Conservation (phyloP, 2,888 invertebrate species). For the Cheilosia pagana region DNA sequence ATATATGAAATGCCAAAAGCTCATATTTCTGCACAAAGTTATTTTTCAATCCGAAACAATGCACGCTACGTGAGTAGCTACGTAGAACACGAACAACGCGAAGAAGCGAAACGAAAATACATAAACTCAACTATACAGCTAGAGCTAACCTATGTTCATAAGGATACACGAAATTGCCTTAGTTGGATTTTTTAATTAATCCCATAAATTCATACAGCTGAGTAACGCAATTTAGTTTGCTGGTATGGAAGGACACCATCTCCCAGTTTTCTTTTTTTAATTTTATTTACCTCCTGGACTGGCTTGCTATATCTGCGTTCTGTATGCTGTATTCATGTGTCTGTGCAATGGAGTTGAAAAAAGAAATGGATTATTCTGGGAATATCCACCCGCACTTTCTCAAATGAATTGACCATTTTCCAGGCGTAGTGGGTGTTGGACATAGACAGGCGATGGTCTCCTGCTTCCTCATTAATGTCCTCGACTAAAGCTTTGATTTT, state of each 20-base stretch:
- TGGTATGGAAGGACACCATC: slow-evolving; percentile 11
- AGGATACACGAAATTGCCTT: slow-evolving; percentile 62
- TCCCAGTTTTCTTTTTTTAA: not conserved
- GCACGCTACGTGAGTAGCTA: not conserved
- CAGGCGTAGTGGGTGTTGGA: not conserved
- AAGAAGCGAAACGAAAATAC: not conserved
- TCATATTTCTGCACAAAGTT: slow-evolving; percentile 51
- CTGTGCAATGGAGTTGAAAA: slow-evolving; percentile 25
- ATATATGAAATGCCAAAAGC: slow-evolving; percentile 28
- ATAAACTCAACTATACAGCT: not conserved
- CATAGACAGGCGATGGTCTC: slow-evolving; percentile 27
- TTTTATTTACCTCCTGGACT: slow-evolving; percentile 20
- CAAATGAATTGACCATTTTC: slow-evolving; percentile 47
- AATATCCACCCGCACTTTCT: slow-evolving; percentile 48
- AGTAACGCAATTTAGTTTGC: slow-evolving; percentile 73
- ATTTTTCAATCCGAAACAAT: slow-evolving; percentile 49
- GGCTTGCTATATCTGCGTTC: not conserved
- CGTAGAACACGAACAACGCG: not conserved
- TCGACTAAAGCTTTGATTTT: slow-evolving; percentile 31
- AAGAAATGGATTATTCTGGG: not conserved
- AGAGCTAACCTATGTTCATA: slow-evolving; percentile 49
- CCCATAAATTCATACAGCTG: slow-evolving; percentile 75
- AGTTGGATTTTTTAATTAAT: slow-evolving; percentile 75
- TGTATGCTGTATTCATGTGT: not conserved
- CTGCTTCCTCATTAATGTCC: slow-evolving; percentile 42